Base-by-base conservation (phyloP, 2,113 vertebrate genomes). In the Alaudala cheleensis region DNA sequence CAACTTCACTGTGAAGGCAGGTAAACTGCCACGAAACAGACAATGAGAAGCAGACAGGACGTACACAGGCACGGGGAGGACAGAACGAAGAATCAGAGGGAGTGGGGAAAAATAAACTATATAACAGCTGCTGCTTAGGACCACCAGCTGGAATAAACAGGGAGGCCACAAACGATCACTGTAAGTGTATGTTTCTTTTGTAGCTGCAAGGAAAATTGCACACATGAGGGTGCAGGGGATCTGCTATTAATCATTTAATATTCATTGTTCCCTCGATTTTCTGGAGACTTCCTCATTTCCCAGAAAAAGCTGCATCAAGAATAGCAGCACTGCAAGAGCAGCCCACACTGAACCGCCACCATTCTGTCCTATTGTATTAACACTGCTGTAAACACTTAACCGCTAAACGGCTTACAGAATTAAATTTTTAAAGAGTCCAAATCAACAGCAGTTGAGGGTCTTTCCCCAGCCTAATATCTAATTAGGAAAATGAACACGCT, bases 171-270 rank as follows among this genome's bases (percentile, higher is more conserved):
- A 91, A 96, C n/a, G 64, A 94, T 73, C 79, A 91, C 74, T 60
- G 66, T 73, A 72, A 97, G 67, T 16, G 24, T 79, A 50, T 64
- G 91, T 95, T 97, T 86, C 96, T 95, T 90, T 37, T 73, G 71
- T 61, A 92, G 58, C 66, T 94, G 86, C 88, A 96, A 78, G 72
- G 71, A 82, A 86, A 87, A 92, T 4, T 49, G 74, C 86, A 93
- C 74, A 95, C 44, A 81, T 60, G 84, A 94, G 69, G 73, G 76
- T 92, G 65, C 88, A 95, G 81, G 74, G 81, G 83, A 91, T 87
- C 90, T 90, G 80, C 90, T 91, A 96, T 94, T 95, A 97, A 95
- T 97, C 82, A 93, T 81, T 95, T 90, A 91, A 92, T 80, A 87
- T 31, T 96, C 95, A 93, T 57, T 96, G 86, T 93, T 97, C 83